These are phyloP conservation scores for Drosophila nebulosa DNA, from an alignment of 1,140 invertebrate genomes.

Conservation along the genomic window DNA sequence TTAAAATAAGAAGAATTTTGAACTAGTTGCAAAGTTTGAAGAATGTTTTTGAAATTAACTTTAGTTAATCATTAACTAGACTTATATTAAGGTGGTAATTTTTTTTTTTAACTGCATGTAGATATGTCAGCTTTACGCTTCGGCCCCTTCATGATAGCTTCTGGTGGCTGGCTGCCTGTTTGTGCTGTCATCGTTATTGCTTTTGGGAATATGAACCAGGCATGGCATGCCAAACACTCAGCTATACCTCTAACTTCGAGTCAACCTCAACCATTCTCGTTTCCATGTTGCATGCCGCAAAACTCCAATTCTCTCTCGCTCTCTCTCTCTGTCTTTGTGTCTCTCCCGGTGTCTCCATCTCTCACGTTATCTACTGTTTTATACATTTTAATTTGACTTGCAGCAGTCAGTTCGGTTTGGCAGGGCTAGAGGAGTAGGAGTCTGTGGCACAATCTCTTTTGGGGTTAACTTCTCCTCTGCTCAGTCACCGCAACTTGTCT, in stretches of 20 bases:
- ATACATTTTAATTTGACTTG: conserved; percentile 76
- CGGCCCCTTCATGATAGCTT: conserved; percentile 8
- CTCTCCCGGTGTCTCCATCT: neutral
- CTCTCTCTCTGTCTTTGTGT: too few species aligned
- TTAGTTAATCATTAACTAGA: too few species aligned
- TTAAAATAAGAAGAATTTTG: too few species aligned
- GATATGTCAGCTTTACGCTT: neutral
- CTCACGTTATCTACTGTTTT: conserved; percentile 50
- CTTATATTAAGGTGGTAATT: too few species aligned
- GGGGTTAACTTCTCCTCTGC: conserved; percentile 17
- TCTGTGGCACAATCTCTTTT: conserved; percentile 25
- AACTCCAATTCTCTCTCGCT: conserved; percentile 17
- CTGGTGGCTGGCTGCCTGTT: conserved; percentile 37
- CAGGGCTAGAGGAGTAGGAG: conserved; percentile 4
- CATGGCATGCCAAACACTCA: conserved; percentile 49
- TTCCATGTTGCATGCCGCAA: conserved; percentile 63
- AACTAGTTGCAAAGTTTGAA: too few species aligned
- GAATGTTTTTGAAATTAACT: too few species aligned
- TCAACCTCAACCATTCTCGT: conserved; percentile 34
- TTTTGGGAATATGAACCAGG: conserved; percentile 67
- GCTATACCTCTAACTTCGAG: conserved; percentile 9
- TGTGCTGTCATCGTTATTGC: conserved; percentile 64
- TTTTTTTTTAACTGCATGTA: conserved; percentile 11
- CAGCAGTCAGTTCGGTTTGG: conserved; percentile 1
- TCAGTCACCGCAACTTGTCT: conserved; percentile 37